A percentile compares a stretch with the other conserved stretches of the same genome.
phyloP scores from a whole-genome alignment of 1,140 invertebrate species.

The Parasteatoda tepidariorum region DNA sequence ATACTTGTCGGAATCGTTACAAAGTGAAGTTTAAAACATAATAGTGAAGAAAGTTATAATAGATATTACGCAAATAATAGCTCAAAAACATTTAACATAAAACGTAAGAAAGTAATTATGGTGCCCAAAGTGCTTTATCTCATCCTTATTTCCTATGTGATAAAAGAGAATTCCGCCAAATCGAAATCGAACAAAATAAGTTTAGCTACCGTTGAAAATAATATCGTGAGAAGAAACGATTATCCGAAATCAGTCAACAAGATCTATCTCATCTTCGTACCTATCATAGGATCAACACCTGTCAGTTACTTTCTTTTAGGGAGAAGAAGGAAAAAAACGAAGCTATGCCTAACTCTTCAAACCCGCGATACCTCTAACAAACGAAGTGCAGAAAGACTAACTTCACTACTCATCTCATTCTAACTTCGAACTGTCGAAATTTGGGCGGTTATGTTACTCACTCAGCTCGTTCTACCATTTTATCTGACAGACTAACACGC shows the following conservation, averaged over 20 bases:
- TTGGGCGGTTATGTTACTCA: background rate
- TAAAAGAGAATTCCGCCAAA: background rate
- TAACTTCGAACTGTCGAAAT: background rate
- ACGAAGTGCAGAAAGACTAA: too few relatives aligned
- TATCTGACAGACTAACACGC: slow-evolving; percentile 48
- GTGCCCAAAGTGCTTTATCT: background rate
- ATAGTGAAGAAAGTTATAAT: too few relatives aligned
- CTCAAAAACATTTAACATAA: background rate
- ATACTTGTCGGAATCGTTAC: too few relatives aligned
- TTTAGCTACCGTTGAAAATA: background rate
- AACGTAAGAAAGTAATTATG: background rate
- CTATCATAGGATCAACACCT: background rate
- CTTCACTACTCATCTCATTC: too few relatives aligned
- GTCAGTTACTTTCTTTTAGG: background rate
- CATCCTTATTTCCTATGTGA: background rate
- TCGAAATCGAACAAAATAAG: background rate
- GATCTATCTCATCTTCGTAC: background rate
- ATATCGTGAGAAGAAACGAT: background rate
- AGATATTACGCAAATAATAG: background rate
- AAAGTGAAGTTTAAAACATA: too few relatives aligned
- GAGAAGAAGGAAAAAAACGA: background rate
- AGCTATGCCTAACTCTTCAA: background rate
- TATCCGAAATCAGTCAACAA: background rate
- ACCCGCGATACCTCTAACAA: too few relatives aligned
- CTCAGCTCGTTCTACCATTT: background rate